Percentiles rank a stretch among this genome's conserved stretches.
Conservation (phyloP, 1,140 invertebrate species). For the Achatina immaculata region DNA sequence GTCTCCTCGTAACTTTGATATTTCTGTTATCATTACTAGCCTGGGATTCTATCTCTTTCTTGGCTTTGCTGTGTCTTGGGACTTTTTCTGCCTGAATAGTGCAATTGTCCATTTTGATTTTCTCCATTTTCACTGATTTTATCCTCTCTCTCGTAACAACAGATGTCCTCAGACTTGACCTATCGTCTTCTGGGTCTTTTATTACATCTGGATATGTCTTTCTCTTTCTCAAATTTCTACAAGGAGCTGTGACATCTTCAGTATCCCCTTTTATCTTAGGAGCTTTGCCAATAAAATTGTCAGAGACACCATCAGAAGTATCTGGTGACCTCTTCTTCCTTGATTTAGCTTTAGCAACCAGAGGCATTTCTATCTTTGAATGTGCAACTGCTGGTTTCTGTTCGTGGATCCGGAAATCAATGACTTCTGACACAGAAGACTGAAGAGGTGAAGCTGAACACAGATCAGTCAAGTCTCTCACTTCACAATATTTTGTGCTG, state of each 20-base stretch:
- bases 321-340: not conserved
- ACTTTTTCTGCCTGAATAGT: not conserved
- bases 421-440: not conserved
- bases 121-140: not conserved
- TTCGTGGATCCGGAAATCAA: not conserved
- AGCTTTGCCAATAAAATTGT: not conserved
- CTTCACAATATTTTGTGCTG: no score
- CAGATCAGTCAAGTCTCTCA: not conserved
- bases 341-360: not conserved
- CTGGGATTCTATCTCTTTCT: not conserved
- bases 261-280: no score
- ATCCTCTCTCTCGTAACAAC: not conserved
- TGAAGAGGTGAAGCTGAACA: not conserved
- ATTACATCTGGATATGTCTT: not conserved
- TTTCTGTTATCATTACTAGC: not conserved
- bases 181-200: not conserved
- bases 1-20: not conserved
- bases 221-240: not conserved
- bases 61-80: not conserved
- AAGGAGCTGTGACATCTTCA: not conserved
- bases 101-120: not conserved
- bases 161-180: not conserved
- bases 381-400: not conserved
- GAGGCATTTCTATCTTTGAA: not conserved
- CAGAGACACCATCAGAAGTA: not conserved